Base-by-base conservation (phyloP, 2,888 invertebrate species). In the Nymphalis polychloros region DNA sequence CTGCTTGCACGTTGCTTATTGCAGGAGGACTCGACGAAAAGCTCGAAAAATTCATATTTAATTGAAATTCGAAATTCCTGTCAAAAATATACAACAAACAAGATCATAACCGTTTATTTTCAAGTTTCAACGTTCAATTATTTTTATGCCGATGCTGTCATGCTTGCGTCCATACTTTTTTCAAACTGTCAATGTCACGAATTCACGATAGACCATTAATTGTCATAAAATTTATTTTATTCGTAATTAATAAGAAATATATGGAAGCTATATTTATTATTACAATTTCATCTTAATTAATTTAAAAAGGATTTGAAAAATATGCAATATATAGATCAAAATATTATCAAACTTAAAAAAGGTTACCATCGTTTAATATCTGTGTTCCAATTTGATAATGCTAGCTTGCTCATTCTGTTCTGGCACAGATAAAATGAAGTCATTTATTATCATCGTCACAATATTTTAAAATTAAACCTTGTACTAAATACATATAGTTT, bases 31-130 rank as follows among this genome's bases (percentile, higher is more conserved):
- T 79, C 16, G 78, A 64, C 2, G 80, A 75, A 72, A 79, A 82
- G 67, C 76, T 80, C 65, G 84, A 78, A 61, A 73, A 75, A 79
- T 84, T 85, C 87, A 88, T 89, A 17, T 63, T 75, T 57, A 68
- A 59, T 72, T 69, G 63, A 70, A 63, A 68, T 59, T 41, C 23
- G n/a, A n/a, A 49, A 63, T 49, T 53, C 13, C 55, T 41, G 41
- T 41, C 49, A 65, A 20, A 59, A 50, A 23, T 50, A 52, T 48
- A 67, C 55, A 62, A 46, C 41, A 46, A 60, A 59, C 17, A 64
- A 57, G 60, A 20, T 53, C 53, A 59, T 66, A 66, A 72, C 69
- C 71, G 73, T 74, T 74, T 73, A 64, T 70, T 70, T 73, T 72
- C 47, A 68, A 59, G 47, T 68, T 66, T 66, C 50, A 68, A 53